Evolutionary conservation across 2,797 vertebrate species (phyloP).

Genomic region (Limnodromus scolopaceus): DNA sequence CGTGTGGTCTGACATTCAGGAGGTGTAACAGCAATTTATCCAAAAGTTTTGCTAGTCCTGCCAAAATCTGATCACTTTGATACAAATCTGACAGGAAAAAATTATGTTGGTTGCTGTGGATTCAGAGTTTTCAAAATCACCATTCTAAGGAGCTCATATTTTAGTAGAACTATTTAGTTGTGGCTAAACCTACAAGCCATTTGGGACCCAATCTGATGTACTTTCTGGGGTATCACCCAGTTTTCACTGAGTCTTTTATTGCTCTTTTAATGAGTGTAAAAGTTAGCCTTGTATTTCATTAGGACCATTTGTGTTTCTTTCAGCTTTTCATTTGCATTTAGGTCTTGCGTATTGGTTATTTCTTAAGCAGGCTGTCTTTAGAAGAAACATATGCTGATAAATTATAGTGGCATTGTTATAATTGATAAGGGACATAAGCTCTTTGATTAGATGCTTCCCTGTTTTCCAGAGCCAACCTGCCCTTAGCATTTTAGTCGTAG

Average conservation of each 20-base stretch:
- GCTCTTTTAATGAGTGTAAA: neutral
- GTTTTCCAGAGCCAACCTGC: neutral
- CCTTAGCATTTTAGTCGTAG: neutral
- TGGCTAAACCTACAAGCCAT: constrained; percentile 3
- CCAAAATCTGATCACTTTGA: neutral
- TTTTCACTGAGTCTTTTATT: neutral
- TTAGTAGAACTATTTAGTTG: neutral
- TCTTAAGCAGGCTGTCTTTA: neutral
- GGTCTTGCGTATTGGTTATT: neutral
- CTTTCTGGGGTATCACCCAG: neutral
- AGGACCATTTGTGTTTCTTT: neutral
- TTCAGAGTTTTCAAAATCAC: constrained; percentile 33
- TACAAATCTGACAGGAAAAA: neutral
- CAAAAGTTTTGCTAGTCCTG: neutral
- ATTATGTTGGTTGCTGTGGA: neutral
- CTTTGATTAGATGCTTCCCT: neutral
- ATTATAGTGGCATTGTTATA: neutral
- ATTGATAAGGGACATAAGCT: neutral
- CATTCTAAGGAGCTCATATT: neutral
- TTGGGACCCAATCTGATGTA: neutral
- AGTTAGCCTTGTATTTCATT: neutral
- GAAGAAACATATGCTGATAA: neutral
- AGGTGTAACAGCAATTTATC: neutral
- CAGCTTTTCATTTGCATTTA: neutral
- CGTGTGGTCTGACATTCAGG: neutral